Conservation (phyloP, 2,797 vertebrate genomes). For the Myotis myotis region DNA sequence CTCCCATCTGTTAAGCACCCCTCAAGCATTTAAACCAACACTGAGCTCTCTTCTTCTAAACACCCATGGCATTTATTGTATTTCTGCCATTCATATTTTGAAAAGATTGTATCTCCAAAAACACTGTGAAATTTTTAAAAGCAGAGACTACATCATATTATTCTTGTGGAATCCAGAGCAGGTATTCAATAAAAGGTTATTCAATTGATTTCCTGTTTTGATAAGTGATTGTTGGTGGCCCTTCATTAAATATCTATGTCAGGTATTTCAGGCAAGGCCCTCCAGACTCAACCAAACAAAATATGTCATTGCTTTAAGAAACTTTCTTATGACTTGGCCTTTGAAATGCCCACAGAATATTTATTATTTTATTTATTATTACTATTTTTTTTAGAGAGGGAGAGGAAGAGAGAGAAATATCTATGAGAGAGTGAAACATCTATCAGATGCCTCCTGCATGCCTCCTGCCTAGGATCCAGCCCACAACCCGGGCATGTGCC, state of each 20-base stretch:
- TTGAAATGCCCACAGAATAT: background rate
- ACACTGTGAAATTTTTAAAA: conserved; percentile 9
- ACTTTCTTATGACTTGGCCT: background rate
- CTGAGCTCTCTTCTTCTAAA: background rate
- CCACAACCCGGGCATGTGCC: no score
- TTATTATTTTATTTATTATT: no score
- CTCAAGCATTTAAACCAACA: background rate
- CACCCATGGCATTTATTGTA: background rate
- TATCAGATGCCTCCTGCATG: no score
- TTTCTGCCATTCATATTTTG: background rate
- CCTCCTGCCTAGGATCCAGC: no score
- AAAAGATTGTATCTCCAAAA: background rate
- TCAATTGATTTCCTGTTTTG: background rate
- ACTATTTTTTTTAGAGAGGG: no score
- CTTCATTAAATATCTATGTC: background rate
- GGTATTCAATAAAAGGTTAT: background rate
- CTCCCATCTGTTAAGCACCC: background rate
- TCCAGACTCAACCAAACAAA: conserved; percentile 26
- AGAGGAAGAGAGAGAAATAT: no score
- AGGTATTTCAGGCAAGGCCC: background rate
- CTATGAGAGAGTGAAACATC: no score
- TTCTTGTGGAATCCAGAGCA: background rate
- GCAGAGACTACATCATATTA: background rate
- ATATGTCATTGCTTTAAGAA: background rate
- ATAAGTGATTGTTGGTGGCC: background rate